A percentile compares a stretch with the other conserved stretches of the same genome.
Evolutionary conservation across 2,888 invertebrate species (phyloP).

Genomic region (Eupithecia dodoneata): DNA sequence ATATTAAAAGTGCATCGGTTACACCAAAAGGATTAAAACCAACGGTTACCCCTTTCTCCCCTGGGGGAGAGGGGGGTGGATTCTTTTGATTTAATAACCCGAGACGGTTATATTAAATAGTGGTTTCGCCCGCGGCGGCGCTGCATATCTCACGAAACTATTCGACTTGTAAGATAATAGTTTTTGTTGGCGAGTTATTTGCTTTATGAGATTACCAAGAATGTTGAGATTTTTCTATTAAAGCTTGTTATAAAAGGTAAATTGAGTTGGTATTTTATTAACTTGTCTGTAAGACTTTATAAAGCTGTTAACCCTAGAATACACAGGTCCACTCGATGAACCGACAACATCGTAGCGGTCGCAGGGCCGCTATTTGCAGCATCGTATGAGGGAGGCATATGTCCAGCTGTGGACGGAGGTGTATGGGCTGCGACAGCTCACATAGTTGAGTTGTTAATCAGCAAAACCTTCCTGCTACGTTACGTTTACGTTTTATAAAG

Average conservation of each 20-base stretch:
- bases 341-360: too few species aligned
- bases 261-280: conserved; percentile 21
- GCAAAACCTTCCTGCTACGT: not conserved
- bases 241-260: conserved; percentile 23
- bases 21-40: conserved; percentile 42
- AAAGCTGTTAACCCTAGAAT: not conserved
- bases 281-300: not conserved
- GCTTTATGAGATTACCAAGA: conserved; percentile 32
- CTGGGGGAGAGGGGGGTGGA: conserved; percentile 27
- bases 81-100: conserved; percentile 50
- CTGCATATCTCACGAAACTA: conserved; percentile 42
- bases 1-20: conserved; percentile 42
- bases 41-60: conserved; percentile 23
- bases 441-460: not conserved
- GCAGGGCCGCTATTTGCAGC: too few species aligned
- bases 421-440: not conserved
- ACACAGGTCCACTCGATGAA: too few species aligned
- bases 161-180: conserved; percentile 41
- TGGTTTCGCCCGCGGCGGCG: conserved; percentile 43
- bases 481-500: not conserved
- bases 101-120: conserved; percentile 47
- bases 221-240: conserved; percentile 33
- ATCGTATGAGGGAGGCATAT: too few species aligned
- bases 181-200: conserved; percentile 34
- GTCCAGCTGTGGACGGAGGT: too few species aligned